Evolutionary conservation across 2,113 vertebrate genomes (phyloP), one percentile per base, ranked within the genome.

Genomic region (Ranitomeya imitator): DNA sequence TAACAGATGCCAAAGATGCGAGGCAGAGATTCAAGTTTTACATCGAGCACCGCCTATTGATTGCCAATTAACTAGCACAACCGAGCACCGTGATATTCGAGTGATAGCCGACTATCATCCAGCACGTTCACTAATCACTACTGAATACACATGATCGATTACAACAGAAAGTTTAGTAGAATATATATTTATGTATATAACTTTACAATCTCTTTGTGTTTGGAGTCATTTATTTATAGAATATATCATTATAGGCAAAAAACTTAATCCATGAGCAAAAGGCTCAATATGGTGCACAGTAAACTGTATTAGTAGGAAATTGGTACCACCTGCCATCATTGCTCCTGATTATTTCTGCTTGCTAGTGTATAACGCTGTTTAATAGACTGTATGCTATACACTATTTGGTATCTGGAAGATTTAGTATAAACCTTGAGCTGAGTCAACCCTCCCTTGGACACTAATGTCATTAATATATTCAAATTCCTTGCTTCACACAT

Each of bases 381-480:
- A 86, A 86, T 86, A 86, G 77, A 86, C 77, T 86, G 85, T 79
- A 61, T 69, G 77, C 61, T 79, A 61, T 79, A 77, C 69, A 67
- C 76, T 55, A 79, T 86, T 79, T 86, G 85, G 61, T 76, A 86
- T 79, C 76, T 79, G 85, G 37, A 86, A 79, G 77, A 86, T 86
- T 86, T 86, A 86, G 79, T 79, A 86, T 79, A 86, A 86, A 86
- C 60, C 74, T 79, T 79, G 61, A 69, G 37, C 85, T 86, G 76
- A 79, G 76, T 45, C 79, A 86, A 79, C 79, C 85, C 85, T 86
- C 55, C 74, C 21, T 76, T 79, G 85, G 74, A 79, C 73, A 65
- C 51, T 67, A 76, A 14, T 69, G 76, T 31, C 15, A 31, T 69
- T 86, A 79, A 79, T 86, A 69, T 79, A 86, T 79, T 79, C 61